Evolutionary conservation across 2,113 vertebrate species (phyloP), one percentile per base, ranked within the genome.

Genomic region (Poecile atricapillus): DNA sequence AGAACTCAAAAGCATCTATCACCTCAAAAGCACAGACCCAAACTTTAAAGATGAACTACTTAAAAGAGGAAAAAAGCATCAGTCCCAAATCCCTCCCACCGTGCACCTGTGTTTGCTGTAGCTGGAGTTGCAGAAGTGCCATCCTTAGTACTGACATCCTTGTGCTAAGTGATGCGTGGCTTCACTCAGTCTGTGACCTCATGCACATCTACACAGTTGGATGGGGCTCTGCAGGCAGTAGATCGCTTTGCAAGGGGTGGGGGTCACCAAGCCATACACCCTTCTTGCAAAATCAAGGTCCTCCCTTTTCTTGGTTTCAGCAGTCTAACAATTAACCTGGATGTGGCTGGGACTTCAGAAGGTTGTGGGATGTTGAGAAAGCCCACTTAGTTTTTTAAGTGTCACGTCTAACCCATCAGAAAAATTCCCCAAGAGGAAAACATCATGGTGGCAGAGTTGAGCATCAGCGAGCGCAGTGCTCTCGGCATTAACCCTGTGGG

Each of bases 141-240:
- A 37, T 44, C 47, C 53, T 70, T 70, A 59, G 31, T 33, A 50
- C 44, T 28, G 15, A 70, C 27, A 27, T 41, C 39, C 76, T 60
- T 19, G 12, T 24, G 31, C 68, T 41, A 64, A 71, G 56, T 15
- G 64, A 30, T 52, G 80, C 20, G 0, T 68, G 76, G 22, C 73
- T 90, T 74, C 47, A 90, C 18, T 49, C 63, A 14, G 18, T 13
- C 53, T 33, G 64, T 44, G 80, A 16, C 47, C 37, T 83, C 7
- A 0, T 9, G 16, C 52, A 0, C 15, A 35, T 30, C 59, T 10
- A 0, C 12, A 22, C 49, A 17, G 24, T 15, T 59, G 50, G 27
- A 20, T 0, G 0, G 59, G 37, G n/a, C 37, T 83, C 60, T 64
- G 56, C 23, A 4, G 10, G 47, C 65, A 14, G 11, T 3, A 27